These are phyloP conservation scores for Dendroctonus ponderosae DNA, from an alignment of 1,140 invertebrate genomes.

Conservation along the genomic window DNA sequence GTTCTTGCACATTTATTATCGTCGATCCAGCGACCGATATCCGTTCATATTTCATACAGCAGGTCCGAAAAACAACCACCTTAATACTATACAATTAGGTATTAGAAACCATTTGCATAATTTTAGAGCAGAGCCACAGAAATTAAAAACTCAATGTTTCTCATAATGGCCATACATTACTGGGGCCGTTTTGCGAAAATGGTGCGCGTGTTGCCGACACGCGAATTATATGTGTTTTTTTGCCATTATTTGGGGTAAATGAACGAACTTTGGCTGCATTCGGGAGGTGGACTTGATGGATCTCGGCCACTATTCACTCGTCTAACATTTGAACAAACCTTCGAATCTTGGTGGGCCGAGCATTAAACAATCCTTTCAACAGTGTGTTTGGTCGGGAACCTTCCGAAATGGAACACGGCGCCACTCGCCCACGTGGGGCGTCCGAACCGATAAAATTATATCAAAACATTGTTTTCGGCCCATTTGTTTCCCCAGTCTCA, in stretches of 20 bases:
- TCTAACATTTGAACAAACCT: no score
- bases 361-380: conserved; percentile 22
- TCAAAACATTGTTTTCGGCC: conserved; percentile 18
- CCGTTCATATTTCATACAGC: conserved; percentile 2
- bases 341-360: neutral
- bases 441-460: conserved; percentile 23
- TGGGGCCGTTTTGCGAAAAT: conserved; percentile 13
- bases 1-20: no score
- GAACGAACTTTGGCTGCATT: conserved; percentile 14
- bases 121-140: conserved; percentile 15
- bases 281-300: conserved; percentile 14
- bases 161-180: conserved; percentile 23
- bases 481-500: conserved; percentile 16
- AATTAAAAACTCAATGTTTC: conserved; percentile 17
- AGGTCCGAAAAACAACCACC: neutral
- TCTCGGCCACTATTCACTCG: neutral
- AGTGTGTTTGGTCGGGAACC: conserved; percentile 20
- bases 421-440: conserved; percentile 17
- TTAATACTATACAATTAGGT: conserved; percentile 15
- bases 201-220: conserved; percentile 15
- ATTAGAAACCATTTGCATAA: conserved; percentile 20
- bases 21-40: neutral
- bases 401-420: conserved; percentile 12
- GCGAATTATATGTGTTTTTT: conserved; percentile 14
- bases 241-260: conserved; percentile 10